A percentile compares a stretch with the other conserved stretches of the same genome.
Conservation (phyloP, 2,797 vertebrate species). For the Enoplosus armatus region DNA sequence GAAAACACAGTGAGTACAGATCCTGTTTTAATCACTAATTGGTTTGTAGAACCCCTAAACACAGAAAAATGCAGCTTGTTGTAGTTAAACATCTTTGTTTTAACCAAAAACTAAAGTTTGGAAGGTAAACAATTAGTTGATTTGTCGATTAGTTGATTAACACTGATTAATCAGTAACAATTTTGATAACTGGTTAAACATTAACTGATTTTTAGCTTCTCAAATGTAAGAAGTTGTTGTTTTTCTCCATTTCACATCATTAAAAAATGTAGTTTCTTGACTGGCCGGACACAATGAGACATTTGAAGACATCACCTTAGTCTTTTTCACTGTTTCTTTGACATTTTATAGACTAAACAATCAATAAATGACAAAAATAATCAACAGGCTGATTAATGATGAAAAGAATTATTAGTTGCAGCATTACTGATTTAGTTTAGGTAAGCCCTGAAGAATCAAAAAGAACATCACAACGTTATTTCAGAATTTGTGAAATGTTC, state of each 20-base stretch:
- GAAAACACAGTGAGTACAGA: conserved; percentile 7
- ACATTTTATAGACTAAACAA: neutral
- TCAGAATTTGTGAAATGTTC: neutral
- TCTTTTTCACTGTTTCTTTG: neutral
- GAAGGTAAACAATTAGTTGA: neutral
- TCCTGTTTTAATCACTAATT: neutral
- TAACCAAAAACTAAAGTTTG: neutral
- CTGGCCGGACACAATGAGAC: neutral
- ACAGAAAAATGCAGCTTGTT: neutral
- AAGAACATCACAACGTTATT: neutral
- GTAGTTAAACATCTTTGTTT: neutral
- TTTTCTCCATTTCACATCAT: neutral
- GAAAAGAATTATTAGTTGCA: neutral
- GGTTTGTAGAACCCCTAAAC: neutral
- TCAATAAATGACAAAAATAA: neutral
- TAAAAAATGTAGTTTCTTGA: too few species aligned
- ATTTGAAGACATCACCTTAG: neutral
- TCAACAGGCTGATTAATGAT: neutral
- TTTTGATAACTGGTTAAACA: neutral
- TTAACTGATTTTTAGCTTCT: neutral
- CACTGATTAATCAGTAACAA: neutral
- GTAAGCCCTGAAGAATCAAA: neutral
- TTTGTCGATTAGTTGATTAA: neutral
- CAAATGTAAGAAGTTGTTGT: neutral
- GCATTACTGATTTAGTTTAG: neutral